phyloP scores from a whole-genome alignment of 2,888 invertebrate genomes.

The Netelia melanura region DNA sequence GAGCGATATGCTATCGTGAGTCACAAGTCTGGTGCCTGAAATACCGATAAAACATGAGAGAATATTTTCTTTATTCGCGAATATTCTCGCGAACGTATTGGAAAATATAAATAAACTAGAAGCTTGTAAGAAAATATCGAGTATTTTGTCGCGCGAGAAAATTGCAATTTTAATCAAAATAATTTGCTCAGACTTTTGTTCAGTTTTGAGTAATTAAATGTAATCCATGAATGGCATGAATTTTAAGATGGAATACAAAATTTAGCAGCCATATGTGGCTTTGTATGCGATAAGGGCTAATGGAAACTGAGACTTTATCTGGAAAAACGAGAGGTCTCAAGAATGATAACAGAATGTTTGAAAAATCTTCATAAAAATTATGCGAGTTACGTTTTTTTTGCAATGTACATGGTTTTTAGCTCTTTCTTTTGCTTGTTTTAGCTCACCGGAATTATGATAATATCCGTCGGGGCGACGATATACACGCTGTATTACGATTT shows the following conservation, averaged over 20 bases:
- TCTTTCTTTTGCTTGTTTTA: conserved; percentile 81
- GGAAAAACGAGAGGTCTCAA: neutral
- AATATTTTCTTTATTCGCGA: conserved; percentile 23
- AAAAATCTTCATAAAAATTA: neutral
- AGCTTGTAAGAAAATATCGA: neutral
- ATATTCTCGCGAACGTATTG: conserved; percentile 18
- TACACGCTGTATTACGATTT: conserved; percentile 87
- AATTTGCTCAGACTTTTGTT: too few relatives aligned
- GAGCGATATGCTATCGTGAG: conserved; percentile 36
- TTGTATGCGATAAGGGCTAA: too few relatives aligned
- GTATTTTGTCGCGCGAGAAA: neutral
- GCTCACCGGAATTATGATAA: conserved; percentile 89
- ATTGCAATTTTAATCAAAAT: too few relatives aligned
- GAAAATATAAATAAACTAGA: neutral
- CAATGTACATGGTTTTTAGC: neutral
- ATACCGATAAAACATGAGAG: conserved; percentile 19
- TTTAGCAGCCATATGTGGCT: too few relatives aligned
- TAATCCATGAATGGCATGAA: too few relatives aligned
- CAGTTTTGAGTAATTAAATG: too few relatives aligned
- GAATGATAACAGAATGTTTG: neutral
- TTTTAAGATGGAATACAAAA: too few relatives aligned
- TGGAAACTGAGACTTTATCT: too few relatives aligned
- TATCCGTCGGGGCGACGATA: conserved; percentile 88
- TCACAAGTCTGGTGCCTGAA: neutral
- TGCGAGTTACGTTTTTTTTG: neutral